These are phyloP conservation scores for Pogonognathellus flavescens DNA, from an alignment of 1,140 invertebrate species.

Conservation along the genomic window DNA sequence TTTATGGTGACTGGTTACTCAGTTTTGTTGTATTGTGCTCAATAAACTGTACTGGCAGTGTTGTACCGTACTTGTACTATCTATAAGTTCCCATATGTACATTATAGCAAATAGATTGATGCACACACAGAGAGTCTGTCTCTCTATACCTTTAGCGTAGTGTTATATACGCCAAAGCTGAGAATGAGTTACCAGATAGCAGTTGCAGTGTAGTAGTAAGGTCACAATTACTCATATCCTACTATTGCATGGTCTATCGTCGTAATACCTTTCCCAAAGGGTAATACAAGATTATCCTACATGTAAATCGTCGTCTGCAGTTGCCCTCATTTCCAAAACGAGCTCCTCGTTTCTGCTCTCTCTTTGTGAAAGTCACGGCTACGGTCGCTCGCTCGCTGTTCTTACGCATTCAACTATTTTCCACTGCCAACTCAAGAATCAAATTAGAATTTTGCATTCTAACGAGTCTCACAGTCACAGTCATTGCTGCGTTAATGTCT, in stretches of 20 bases:
- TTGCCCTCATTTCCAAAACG: slow-evolving; percentile 59
- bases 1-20: slow-evolving; percentile 24
- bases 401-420: slow-evolving; percentile 43
- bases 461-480: neutral
- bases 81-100: neutral
- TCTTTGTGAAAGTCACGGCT: slow-evolving; percentile 63
- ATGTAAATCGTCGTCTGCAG: slow-evolving; percentile 52
- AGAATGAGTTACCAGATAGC: slow-evolving; percentile 26
- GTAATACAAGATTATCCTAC: slow-evolving; percentile 53
- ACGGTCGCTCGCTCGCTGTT: neutral
- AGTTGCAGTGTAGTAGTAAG: slow-evolving; percentile 44
- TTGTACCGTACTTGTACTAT: neutral
- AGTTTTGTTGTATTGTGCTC: slow-evolving; percentile 19
- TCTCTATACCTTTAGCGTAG: too few species aligned
- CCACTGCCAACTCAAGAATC: neutral
- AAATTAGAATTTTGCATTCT: slow-evolving; percentile 24
- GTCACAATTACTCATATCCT: slow-evolving; percentile 40
- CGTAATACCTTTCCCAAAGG: slow-evolving; percentile 57
- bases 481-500: neutral
- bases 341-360: slow-evolving; percentile 56
- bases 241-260: slow-evolving; percentile 41
- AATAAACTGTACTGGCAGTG: neutral
- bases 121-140: too few species aligned
- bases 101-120: too few species aligned
- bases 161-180: neutral